Percentiles rank a stretch among this genome's conserved stretches.
Evolutionary conservation across 1,140 invertebrate genomes (phyloP).

Genomic region (Bombus turneri): DNA sequence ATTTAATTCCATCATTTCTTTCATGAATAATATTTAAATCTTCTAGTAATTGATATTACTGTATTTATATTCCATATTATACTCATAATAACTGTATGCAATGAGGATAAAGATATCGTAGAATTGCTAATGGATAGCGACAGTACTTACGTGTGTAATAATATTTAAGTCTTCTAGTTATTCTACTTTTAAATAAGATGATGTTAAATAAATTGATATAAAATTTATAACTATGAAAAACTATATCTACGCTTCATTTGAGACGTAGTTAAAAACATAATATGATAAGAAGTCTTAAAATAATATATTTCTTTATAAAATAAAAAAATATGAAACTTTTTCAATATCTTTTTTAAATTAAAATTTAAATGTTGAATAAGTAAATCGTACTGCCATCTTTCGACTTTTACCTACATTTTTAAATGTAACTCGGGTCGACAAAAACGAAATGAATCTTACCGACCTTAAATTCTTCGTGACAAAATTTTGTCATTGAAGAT

Average conservation of each 20-base stretch:
- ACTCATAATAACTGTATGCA: not conserved
- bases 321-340: no score
- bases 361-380: not conserved
- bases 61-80: not conserved
- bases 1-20: not conserved
- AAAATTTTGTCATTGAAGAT: not conserved
- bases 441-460: conserved; percentile 1
- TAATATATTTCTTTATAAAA: not conserved
- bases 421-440: not conserved
- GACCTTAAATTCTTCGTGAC: not conserved
- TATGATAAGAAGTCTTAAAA: not conserved
- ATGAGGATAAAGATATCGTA: not conserved
- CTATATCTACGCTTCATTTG: not conserved
- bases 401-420: not conserved
- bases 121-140: not conserved
- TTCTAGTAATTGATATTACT: not conserved
- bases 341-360: no score
- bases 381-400: not conserved
- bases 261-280: no score
- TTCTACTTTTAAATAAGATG: not conserved
- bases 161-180: not conserved
- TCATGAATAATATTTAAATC: not conserved
- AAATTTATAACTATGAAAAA: not conserved
- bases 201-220: not conserved
- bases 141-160: not conserved